Evolutionary conservation across 2,888 invertebrate genomes (phyloP).

Genomic region (Dryocosmus kuriphilus): DNA sequence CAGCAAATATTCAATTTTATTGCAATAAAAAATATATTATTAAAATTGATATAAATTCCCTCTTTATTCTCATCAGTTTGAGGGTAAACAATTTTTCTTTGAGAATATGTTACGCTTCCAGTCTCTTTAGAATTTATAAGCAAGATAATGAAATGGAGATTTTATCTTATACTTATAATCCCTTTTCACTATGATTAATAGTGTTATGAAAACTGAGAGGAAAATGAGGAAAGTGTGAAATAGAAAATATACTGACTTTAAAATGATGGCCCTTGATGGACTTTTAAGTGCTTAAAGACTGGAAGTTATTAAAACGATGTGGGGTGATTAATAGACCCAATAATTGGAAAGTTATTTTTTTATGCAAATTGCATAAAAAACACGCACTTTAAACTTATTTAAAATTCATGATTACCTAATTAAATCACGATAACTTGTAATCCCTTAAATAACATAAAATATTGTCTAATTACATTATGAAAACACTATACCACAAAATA

Average conservation of each 20-base stretch:
- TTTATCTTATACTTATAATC: neutral
- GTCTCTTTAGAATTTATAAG: slow-evolving; percentile 5
- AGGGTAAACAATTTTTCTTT: neutral
- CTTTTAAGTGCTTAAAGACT: neutral
- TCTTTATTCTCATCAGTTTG: too few species aligned
- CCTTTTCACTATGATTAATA: neutral
- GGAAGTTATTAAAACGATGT: neutral
- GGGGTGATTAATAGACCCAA: neutral
- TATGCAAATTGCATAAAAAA: neutral
- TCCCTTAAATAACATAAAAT: too few species aligned
- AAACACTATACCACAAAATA: too few species aligned
- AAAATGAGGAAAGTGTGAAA: neutral
- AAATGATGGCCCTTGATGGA: neutral
- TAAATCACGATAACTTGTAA: too few species aligned
- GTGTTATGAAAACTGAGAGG: neutral
- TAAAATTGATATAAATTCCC: too few species aligned
- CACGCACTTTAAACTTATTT: too few species aligned
- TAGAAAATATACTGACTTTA: neutral
- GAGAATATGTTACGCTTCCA: neutral
- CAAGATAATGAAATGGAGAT: slow-evolving; percentile 1
- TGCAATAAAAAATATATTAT: too few species aligned
- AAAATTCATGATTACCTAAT: too few species aligned
- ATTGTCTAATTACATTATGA: too few species aligned
- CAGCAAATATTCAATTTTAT: neutral
- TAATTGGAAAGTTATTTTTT: neutral